Percentiles rank a stretch among this genome's conserved stretches.
Evolutionary conservation across 2,888 invertebrate species (phyloP).

Genomic region (Sphaeridia pumilis): DNA sequence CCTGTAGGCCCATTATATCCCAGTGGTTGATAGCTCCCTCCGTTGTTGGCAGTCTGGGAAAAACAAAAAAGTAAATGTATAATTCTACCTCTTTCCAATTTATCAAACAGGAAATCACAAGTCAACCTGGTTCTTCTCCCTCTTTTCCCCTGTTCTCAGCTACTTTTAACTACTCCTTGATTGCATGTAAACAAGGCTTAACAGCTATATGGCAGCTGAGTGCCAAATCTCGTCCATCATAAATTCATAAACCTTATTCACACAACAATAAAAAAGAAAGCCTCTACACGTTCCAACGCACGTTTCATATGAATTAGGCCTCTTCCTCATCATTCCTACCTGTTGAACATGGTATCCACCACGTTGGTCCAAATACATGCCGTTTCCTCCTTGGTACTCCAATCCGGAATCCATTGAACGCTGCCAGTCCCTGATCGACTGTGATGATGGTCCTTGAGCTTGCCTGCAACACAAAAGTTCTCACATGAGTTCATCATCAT

Average conservation of each 20-base stretch:
- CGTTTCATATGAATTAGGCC: no score
- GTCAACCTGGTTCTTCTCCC: no score
- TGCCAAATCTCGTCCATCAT: conserved; percentile 2
- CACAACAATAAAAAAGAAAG: no score
- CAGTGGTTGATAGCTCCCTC: conserved; percentile 20
- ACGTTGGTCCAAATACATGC: conserved; percentile 22
- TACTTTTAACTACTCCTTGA: no score
- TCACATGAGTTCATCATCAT: no score
- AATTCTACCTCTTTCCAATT: no score
- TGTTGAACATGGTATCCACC: conserved; percentile 32
- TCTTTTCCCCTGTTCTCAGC: no score
- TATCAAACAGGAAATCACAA: no score
- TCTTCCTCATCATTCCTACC: conserved; percentile 15
- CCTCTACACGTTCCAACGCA: no score
- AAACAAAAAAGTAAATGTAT: background rate
- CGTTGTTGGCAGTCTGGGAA: background rate
- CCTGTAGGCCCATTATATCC: conserved; percentile 26
- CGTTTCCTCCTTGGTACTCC: conserved; percentile 23
- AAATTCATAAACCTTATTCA: background rate
- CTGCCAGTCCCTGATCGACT: conserved; percentile 34
- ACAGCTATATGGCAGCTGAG: no score
- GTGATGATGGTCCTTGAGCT: conserved; percentile 20
- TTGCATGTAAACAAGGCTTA: no score
- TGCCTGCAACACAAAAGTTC: conserved; percentile 17
- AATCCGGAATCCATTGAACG: conserved; percentile 27